These are phyloP conservation scores for Gnathonemus echidnorhynchus DNA, from an alignment of 2,113 vertebrate genomes.

Conservation along the genomic window DNA sequence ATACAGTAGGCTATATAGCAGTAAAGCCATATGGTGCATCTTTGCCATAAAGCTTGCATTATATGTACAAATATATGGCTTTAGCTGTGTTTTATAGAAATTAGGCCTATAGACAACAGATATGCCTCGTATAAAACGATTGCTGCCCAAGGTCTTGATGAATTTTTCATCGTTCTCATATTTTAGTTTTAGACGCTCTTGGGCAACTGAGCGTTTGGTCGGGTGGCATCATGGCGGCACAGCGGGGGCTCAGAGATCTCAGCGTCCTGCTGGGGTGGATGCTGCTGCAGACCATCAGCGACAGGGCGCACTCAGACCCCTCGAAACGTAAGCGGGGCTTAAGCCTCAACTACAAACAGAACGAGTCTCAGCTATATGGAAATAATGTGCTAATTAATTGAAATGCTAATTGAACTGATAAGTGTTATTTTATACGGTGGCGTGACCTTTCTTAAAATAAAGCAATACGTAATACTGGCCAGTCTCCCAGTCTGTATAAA, in stretches of 20 bases:
- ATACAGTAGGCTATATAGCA: neutral
- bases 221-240: conserved; percentile 46
- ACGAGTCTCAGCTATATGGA: neutral
- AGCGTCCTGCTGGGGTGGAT: conserved; percentile 49
- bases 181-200: neutral
- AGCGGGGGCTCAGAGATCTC: conserved; percentile 51
- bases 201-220: neutral
- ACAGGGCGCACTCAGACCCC: conserved; percentile 62
- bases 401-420: neutral
- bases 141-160: neutral
- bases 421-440: neutral
- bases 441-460: neutral
- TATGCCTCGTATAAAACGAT: neutral
- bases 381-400: neutral
- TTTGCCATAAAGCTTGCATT: neutral
- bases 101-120: neutral
- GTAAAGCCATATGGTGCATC: neutral
- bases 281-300: conserved; percentile 58
- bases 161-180: neutral
- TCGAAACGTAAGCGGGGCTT: conserved; percentile 63
- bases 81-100: neutral
- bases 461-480: neutral
- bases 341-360: neutral
- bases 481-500: neutral
- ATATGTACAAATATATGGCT: too few relatives aligned